Conservation (phyloP, 2,888 invertebrate species). For the Philereme transversata region DNA sequence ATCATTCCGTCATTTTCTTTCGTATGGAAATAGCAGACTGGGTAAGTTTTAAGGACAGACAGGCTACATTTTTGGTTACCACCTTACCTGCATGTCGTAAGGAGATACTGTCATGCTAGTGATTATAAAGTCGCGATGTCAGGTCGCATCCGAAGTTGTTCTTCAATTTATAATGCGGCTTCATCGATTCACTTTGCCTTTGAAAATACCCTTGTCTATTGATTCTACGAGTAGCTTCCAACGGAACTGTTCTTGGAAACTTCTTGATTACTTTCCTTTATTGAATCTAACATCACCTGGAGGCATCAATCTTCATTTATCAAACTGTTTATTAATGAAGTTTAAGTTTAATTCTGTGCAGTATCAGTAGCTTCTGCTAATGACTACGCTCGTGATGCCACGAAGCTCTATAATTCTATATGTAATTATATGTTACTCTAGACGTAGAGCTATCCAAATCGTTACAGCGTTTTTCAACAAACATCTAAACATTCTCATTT, state of each 20-base stretch:
- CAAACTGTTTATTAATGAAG: conserved; percentile 18
- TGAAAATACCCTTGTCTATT: conserved; percentile 18
- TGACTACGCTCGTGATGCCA: no score
- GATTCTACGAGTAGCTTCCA: conserved; percentile 19
- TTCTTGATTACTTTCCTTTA: conserved; percentile 19
- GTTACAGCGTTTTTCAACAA: neutral
- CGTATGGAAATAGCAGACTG: no score
- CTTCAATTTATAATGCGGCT: conserved; percentile 39
- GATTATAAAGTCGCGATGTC: conserved; percentile 3
- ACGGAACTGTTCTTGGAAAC: conserved; percentile 21
- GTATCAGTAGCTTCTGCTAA: no score
- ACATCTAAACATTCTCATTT: no score
- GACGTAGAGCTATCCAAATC: no score
- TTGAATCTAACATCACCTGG: conserved; percentile 15
- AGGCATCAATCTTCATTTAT: conserved; percentile 20
- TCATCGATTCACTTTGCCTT: conserved; percentile 35
- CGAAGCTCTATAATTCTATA: no score
- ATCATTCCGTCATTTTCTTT: no score
- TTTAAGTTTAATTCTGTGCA: conserved; percentile 8
- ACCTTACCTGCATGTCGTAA: no score
- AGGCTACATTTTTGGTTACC: no score
- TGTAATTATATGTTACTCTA: no score
- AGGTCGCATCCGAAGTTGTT: conserved; percentile 9
- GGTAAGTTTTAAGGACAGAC: no score
- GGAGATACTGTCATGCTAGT: no score